Conservation (phyloP, 2,888 invertebrate species). For the Taphrorychus bicolor region DNA sequence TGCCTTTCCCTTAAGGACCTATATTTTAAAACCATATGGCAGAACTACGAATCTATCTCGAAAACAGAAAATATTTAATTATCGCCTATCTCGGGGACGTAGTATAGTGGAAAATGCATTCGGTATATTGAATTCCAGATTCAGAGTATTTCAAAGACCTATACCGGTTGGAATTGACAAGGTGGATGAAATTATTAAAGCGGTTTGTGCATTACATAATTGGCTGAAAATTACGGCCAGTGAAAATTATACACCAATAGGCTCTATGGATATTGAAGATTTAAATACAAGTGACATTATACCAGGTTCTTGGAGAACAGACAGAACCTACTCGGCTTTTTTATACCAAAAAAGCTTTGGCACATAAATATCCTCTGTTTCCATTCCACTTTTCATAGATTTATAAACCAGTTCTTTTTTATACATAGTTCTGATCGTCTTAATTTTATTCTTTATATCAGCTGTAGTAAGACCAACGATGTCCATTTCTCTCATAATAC, state of each 20-base stretch:
- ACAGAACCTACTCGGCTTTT: conserved; percentile 41
- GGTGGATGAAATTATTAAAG: conserved; percentile 18
- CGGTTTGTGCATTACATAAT: conserved; percentile 11
- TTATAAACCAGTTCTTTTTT: conserved; percentile 53
- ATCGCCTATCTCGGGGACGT: conserved; percentile 5
- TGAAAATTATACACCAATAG: conserved; percentile 2
- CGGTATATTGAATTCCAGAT: conserved; percentile 10
- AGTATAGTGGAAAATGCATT: conserved; percentile 13
- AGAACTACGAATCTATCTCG: not conserved
- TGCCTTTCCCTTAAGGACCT: conserved; percentile 6
- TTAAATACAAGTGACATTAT: not conserved
- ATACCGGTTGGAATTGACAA: conserved; percentile 33
- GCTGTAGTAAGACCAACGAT: conserved; percentile 51
- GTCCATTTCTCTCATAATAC: conserved; percentile 46
- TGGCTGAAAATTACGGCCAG: conserved; percentile 1
- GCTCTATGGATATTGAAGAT: conserved; percentile 1
- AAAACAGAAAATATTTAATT: conserved; percentile 11
- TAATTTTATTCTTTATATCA: conserved; percentile 57
- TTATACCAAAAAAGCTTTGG: conserved; percentile 43
- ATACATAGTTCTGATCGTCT: conserved; percentile 57
- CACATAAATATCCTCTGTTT: conserved; percentile 34
- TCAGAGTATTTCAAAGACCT: conserved; percentile 13
- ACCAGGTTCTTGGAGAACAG: not conserved
- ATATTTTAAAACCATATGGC: conserved; percentile 7
- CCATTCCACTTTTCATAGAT: conserved; percentile 31